These are phyloP conservation scores for Drosophila yooni DNA, from an alignment of 2,888 invertebrate genomes.

Conservation along the genomic window DNA sequence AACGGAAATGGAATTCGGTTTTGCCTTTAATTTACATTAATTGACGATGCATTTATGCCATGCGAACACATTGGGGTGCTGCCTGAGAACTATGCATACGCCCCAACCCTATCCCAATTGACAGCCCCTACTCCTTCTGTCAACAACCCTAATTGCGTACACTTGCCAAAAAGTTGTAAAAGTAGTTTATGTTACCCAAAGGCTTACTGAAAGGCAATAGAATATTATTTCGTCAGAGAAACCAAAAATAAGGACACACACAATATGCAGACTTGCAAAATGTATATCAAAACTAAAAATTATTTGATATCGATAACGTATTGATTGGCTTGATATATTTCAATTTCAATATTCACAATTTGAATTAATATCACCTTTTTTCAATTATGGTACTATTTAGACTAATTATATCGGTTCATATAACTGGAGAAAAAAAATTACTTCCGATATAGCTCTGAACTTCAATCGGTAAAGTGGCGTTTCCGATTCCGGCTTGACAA, in stretches of 20 bases:
- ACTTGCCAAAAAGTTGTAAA: not conserved
- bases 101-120: not conserved
- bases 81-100: not conserved
- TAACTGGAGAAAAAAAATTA: not conserved
- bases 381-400: too few species aligned
- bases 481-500: too few species aligned
- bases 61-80: conserved; percentile 43
- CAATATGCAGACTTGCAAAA: not conserved
- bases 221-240: not conserved
- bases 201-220: not conserved
- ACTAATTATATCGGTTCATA: not conserved
- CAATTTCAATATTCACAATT: too few species aligned
- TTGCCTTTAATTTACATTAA: conserved; percentile 79
- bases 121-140: not conserved
- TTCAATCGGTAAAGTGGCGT: too few species aligned
- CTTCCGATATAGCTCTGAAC: too few species aligned
- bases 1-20: conserved; percentile 78
- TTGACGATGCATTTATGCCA: conserved; percentile 71
- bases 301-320: too few species aligned
- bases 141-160: conserved; percentile 3
- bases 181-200: not conserved
- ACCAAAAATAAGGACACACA: not conserved
- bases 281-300: too few species aligned
- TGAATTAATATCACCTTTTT: too few species aligned
- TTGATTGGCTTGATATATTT: too few species aligned